Percentiles rank a stretch among this genome's conserved stretches.
These are phyloP conservation scores for Mythimna albipuncta DNA, from an alignment of 2,888 invertebrate genomes.

Conservation along the genomic window DNA sequence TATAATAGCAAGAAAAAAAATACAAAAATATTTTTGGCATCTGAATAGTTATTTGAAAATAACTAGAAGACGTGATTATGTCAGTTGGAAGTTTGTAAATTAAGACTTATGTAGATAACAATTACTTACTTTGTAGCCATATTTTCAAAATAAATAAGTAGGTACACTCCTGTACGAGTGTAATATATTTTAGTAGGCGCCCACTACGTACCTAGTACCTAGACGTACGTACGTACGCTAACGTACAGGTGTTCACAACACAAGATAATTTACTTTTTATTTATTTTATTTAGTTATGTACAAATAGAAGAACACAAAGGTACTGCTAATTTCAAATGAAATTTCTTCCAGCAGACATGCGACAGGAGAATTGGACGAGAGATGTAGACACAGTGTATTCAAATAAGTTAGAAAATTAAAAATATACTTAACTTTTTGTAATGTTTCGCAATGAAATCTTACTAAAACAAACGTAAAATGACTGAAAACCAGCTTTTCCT, in stretches of 20 bases:
- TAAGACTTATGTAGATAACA: not conserved
- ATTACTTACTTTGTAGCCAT: too few species aligned
- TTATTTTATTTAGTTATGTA: too few species aligned
- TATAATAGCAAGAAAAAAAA: too few species aligned
- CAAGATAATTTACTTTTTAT: not conserved
- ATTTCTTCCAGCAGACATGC: too few species aligned
- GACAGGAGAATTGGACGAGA: too few species aligned
- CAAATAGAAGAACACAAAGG: too few species aligned
- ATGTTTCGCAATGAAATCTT: not conserved
- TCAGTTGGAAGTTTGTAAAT: not conserved
- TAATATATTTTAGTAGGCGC: not conserved
- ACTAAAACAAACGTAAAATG: too few species aligned
- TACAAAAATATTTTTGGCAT: not conserved
- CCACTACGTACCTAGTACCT: not conserved
- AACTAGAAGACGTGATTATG: not conserved
- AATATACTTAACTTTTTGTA: not conserved
- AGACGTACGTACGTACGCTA: not conserved
- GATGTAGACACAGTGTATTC: too few species aligned
- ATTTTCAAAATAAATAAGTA: not conserved
- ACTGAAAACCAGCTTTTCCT: not conserved
- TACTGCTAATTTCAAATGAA: too few species aligned
- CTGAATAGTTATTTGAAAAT: not conserved
- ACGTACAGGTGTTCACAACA: not conserved
- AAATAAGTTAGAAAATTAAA: too few species aligned
- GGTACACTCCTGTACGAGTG: not conserved